phyloP scores from a whole-genome alignment of 2,113 vertebrate genomes.

The Podilymbus podiceps region DNA sequence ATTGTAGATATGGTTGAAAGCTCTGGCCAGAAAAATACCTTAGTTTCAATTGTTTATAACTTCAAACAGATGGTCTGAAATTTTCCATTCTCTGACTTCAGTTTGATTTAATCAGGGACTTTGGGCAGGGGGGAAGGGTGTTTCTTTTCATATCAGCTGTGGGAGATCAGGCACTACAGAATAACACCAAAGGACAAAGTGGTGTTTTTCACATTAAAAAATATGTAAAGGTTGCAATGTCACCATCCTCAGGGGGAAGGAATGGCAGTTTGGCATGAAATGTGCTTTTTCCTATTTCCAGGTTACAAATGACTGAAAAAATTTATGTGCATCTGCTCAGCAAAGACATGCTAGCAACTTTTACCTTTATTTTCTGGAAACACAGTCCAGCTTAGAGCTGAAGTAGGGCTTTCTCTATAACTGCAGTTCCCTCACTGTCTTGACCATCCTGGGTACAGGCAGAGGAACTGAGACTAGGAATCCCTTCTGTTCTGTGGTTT shows the following conservation, averaged over 20 bases:
- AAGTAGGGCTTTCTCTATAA: background rate
- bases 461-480: background rate
- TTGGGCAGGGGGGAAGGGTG: background rate
- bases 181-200: background rate
- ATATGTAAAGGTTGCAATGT: background rate
- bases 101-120: conserved; percentile 12
- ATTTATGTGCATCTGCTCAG: background rate
- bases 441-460: background rate
- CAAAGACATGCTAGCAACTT: background rate
- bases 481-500: background rate
- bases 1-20: background rate
- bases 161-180: background rate
- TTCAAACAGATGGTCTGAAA: conserved; percentile 34
- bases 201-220: background rate
- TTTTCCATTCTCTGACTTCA: conserved; percentile 24
- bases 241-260: background rate
- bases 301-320: background rate
- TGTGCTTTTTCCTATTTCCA: background rate
- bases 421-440: background rate
- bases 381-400: background rate
- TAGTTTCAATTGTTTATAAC: conserved; percentile 28
- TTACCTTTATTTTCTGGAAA: background rate
- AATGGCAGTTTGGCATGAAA: background rate
- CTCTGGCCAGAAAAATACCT: conserved; percentile 1
- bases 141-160: background rate